Evolutionary conservation across 2,888 invertebrate genomes (phyloP).

Genomic region (Pristionchus entomophagus): DNA sequence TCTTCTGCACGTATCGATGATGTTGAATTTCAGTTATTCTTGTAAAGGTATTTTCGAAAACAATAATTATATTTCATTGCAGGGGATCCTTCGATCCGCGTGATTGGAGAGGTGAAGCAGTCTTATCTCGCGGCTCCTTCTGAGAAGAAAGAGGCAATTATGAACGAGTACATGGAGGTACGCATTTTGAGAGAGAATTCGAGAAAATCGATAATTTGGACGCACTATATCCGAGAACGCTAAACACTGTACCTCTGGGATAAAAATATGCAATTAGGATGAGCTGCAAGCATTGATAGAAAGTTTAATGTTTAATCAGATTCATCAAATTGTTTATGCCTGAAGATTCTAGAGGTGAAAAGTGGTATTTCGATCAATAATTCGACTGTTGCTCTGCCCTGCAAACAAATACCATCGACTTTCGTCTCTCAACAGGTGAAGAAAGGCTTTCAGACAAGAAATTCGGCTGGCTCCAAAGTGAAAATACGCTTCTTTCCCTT

Average conservation of each 20-base stretch:
- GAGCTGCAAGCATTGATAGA: too few species aligned
- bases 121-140: neutral
- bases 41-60: too few species aligned
- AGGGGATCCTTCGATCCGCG: constrained; percentile 27
- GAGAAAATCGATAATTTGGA: too few species aligned
- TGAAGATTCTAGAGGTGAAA: neutral
- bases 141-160: constrained; percentile 20
- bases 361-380: neutral
- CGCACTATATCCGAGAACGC: too few species aligned
- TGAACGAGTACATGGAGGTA: constrained; percentile 42
- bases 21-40: neutral
- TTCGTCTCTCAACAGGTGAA: neutral
- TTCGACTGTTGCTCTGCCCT: neutral
- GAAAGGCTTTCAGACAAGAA: neutral
- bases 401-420: neutral
- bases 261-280: too few species aligned
- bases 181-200: neutral
- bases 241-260: too few species aligned
- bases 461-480: neutral
- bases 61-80: neutral
- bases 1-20: neutral
- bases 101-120: constrained; percentile 21
- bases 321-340: too few species aligned
- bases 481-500: neutral
- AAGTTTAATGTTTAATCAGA: too few species aligned